Evolutionary conservation across 92 coral and sea anemone genomes (phyloP).

Genomic region (Actinostola sp.): DNA sequence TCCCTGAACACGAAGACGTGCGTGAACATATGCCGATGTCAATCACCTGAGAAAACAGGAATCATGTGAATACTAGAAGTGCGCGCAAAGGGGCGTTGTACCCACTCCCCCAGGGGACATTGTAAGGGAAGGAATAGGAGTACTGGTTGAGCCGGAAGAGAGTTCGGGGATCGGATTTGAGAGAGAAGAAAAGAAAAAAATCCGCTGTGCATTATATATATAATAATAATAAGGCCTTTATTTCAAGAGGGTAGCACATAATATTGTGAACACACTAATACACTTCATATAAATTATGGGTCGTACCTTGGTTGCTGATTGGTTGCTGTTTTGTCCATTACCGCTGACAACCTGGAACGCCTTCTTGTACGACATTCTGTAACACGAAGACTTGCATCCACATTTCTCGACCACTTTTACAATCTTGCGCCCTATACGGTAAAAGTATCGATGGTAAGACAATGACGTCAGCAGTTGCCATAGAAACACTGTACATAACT

Average conservation of each 20-base stretch:
- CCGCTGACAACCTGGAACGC: constrained; percentile 44
- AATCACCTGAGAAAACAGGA: constrained; percentile 60
- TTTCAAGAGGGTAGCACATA: too few species aligned
- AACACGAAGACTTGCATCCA: constrained; percentile 60
- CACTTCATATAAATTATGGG: neutral
- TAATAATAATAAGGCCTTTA: neutral
- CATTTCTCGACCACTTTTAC: constrained; percentile 64
- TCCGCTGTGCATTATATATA: neutral
- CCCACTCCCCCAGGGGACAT: too few species aligned
- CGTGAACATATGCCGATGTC: constrained; percentile 75
- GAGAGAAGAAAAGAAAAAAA: neutral
- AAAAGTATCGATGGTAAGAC: neutral
- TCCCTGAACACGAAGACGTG: constrained; percentile 46
- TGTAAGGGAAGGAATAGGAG: too few species aligned
- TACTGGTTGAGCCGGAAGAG: too few species aligned
- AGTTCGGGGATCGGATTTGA: too few species aligned
- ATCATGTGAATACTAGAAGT: neutral
- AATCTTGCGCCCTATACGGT: constrained; percentile 56
- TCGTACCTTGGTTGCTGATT: constrained; percentile 34
- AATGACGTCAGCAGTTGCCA: neutral
- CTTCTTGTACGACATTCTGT: constrained; percentile 64
- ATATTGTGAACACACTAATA: too few species aligned
- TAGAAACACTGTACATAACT: neutral
- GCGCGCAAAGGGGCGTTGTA: too few species aligned
- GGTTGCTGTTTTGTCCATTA: constrained; percentile 16